phyloP scores from a whole-genome alignment of 1,140 invertebrate species.

The Colletes gigas region DNA sequence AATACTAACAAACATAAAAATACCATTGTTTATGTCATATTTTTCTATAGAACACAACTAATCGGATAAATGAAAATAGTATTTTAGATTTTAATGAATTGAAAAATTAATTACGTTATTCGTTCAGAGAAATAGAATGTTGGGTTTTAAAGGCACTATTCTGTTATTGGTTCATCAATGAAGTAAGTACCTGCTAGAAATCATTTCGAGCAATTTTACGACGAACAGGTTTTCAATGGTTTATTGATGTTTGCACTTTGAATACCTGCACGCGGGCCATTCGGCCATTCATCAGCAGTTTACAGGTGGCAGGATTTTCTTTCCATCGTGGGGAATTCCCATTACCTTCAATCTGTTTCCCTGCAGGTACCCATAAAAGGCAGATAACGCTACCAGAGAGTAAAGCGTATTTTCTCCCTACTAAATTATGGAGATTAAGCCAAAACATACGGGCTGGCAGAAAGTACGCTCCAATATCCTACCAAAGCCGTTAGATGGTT shows the following conservation, averaged over 20 bases:
- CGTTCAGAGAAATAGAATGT: too few species aligned
- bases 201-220: background rate
- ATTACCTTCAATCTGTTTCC: slow-evolving; percentile 42
- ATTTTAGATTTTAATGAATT: too few species aligned
- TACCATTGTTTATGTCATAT: too few species aligned
- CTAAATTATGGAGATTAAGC: slow-evolving; percentile 19
- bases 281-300: background rate
- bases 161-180: background rate
- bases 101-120: too few species aligned
- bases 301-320: background rate
- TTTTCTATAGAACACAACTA: too few species aligned
- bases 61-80: too few species aligned
- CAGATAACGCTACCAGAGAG: background rate
- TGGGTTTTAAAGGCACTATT: background rate
- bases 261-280: slow-evolving; percentile 10
- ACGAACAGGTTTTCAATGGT: background rate
- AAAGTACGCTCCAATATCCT: background rate
- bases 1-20: too few species aligned
- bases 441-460: background rate
- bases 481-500: background rate
- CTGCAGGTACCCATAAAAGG: background rate
- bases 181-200: background rate
- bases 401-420: background rate
- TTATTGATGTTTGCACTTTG: background rate
- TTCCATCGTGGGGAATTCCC: slow-evolving; percentile 39